These are phyloP conservation scores for Drosophila conformis DNA, from an alignment of 2,888 invertebrate species.

Conservation along the genomic window DNA sequence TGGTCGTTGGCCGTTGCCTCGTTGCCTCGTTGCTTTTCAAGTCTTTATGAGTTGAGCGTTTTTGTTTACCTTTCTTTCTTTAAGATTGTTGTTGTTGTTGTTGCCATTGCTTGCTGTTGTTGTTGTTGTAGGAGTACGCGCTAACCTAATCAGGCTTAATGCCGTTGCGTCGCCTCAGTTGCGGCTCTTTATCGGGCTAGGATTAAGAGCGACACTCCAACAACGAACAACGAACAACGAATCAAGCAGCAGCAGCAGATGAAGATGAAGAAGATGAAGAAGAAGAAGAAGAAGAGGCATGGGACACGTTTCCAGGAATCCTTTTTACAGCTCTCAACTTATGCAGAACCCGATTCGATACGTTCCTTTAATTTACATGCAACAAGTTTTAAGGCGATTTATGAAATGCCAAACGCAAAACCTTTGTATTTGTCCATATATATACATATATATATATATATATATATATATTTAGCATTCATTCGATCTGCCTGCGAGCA, in stretches of 20 bases:
- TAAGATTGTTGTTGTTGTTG: slow-evolving; percentile 5
- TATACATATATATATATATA: neutral
- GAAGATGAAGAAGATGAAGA: no score
- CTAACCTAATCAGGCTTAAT: slow-evolving; percentile 75
- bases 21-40: slow-evolving; percentile 11
- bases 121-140: slow-evolving; percentile 13
- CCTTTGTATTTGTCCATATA: slow-evolving; percentile 10
- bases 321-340: slow-evolving; percentile 46
- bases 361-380: slow-evolving; percentile 30
- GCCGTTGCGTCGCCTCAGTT: slow-evolving; percentile 55
- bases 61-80: slow-evolving; percentile 32
- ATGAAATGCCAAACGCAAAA: slow-evolving; percentile 28
- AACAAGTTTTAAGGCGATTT: slow-evolving; percentile 50
- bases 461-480: neutral
- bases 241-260: neutral
- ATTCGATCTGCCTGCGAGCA: neutral
- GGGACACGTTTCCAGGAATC: slow-evolving; percentile 43
- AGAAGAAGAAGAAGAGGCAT: neutral
- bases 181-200: slow-evolving; percentile 36
- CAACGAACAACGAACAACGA: neutral
- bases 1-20: slow-evolving; percentile 34
- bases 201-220: slow-evolving; percentile 39
- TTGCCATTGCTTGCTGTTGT: slow-evolving; percentile 1
- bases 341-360: slow-evolving; percentile 47
- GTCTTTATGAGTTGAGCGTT: neutral